Base-by-base conservation (phyloP, 2,888 invertebrate genomes). In the Stenchaetothrips biformis region DNA sequence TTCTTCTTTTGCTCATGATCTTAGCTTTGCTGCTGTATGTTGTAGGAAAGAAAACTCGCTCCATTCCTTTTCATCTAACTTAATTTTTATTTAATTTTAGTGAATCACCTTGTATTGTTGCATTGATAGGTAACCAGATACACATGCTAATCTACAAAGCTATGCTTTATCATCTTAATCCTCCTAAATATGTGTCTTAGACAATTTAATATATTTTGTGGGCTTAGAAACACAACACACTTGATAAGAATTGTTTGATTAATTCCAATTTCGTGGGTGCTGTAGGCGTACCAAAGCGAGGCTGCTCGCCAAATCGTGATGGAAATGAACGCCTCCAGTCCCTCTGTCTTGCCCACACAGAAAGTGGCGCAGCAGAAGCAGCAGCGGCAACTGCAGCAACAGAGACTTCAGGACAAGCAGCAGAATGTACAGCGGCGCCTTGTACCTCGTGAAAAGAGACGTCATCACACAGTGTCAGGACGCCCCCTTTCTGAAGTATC, bases 221-320 rank as follows among this genome's bases (percentile, higher is more conserved):
- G 37, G 37, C 4, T 37, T 37, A 37, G 37, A 37, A 18, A 13
- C 53, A 16, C 53, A 53, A 53, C 53, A 59, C 18, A 59, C 18
- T 59, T 59, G 18, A 18, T 59, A 18, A 13, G 6, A 13, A 59
- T 59, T 6, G 16, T 59, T 59, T 59, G 18, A 21, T 25, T 74
- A 74, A 74, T 74, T 25, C 21, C 7, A 9, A 11, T 74, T 25
- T 74, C 25, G 11, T 74, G 67, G 67, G 67, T 74, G 25, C 67
- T 74, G 67, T 74, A 74, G 67, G 92, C 94, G 80, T 95, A 95
- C 87, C 94, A 95, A 85, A 95, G 95, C 85, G 95, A 95, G 86
- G 94, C 95, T 1, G 95, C 95, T 0, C 91, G 92, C 82, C 94
- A 95, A 87, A 95, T 95, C 80, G 94, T 95, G 82, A 94, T 93